phyloP scores from a whole-genome alignment of 2,797 vertebrate genomes.

The Muraenolepis orangiensis region DNA sequence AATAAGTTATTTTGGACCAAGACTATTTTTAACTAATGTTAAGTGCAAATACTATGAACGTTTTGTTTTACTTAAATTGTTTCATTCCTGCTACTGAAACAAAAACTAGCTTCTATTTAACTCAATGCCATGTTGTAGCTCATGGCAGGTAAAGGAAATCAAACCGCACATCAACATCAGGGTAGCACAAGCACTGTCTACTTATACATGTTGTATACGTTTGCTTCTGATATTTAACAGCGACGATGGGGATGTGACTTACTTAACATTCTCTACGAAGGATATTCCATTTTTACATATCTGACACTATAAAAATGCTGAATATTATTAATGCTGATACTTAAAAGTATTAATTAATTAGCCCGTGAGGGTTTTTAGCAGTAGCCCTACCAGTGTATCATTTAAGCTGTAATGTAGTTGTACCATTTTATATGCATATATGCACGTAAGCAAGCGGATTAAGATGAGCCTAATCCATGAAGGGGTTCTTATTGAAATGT shows the following conservation, averaged over 20 bases:
- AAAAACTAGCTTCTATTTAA: conserved; percentile 49
- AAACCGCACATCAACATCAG: conserved; percentile 18
- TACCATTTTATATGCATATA: not conserved
- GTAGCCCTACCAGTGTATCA: conserved; percentile 1
- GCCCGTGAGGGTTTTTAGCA: not conserved
- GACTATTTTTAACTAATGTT: conserved; percentile 35
- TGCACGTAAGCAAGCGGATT: not conserved
- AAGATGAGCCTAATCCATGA: not conserved
- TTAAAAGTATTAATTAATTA: not conserved
- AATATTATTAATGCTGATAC: conserved; percentile 13
- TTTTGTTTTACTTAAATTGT: conserved; percentile 53
- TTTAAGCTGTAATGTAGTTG: not conserved
- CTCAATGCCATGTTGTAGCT: conserved; percentile 41
- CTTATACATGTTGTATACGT: conserved; percentile 22
- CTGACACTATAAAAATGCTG: conserved; percentile 21
- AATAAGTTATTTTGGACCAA: conserved; percentile 16
- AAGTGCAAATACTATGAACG: conserved; percentile 6
- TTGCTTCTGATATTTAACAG: not conserved
- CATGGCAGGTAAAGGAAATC: conserved; percentile 29
- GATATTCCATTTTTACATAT: conserved; percentile 42
- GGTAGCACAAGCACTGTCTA: conserved; percentile 47
- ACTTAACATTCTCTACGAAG: conserved; percentile 40
- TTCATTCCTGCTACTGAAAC: conserved; percentile 56
- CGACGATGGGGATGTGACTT: not conserved
- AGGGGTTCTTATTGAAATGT: not conserved